phyloP scores from a whole-genome alignment of 2,797 vertebrate species.

The Lacerta viridis region DNA sequence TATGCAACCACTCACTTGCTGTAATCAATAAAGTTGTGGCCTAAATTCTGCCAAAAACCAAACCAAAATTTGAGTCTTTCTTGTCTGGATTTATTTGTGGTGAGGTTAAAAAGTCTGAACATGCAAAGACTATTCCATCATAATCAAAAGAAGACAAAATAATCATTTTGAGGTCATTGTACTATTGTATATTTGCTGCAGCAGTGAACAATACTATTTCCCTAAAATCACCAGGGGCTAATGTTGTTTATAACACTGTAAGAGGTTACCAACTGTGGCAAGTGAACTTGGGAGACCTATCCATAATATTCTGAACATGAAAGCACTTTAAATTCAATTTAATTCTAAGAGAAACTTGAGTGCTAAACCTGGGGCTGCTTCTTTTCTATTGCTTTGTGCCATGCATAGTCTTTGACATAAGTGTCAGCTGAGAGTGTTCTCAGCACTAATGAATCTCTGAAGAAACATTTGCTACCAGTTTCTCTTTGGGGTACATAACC shows the following conservation, averaged over 20 bases:
- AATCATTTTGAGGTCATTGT: conserved; percentile 19
- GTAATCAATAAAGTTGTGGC: no score
- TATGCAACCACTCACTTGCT: no score
- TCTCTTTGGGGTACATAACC: conserved; percentile 12
- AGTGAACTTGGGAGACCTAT: neutral
- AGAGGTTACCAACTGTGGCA: conserved; percentile 32
- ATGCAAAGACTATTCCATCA: neutral
- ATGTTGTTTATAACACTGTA: neutral
- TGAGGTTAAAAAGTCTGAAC: no score
- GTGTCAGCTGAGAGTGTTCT: conserved; percentile 30
- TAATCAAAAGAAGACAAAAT: conserved; percentile 16
- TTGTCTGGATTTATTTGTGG: no score
- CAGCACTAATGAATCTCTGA: conserved; percentile 24
- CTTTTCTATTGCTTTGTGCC: conserved; percentile 23
- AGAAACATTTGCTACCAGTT: conserved; percentile 32
- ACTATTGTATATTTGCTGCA: neutral
- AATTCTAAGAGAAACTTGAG: conserved; percentile 31
- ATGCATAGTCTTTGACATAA: conserved; percentile 20
- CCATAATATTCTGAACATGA: conserved; percentile 21
- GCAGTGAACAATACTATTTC: conserved; percentile 18
- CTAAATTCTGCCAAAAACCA: no score
- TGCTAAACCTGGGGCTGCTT: conserved; percentile 16
- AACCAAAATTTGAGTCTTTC: no score
- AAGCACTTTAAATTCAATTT: conserved; percentile 25
- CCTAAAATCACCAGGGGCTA: conserved; percentile 24